phyloP scores from a whole-genome alignment of 2,797 vertebrate genomes.

The Pseudochirops cupreus region DNA sequence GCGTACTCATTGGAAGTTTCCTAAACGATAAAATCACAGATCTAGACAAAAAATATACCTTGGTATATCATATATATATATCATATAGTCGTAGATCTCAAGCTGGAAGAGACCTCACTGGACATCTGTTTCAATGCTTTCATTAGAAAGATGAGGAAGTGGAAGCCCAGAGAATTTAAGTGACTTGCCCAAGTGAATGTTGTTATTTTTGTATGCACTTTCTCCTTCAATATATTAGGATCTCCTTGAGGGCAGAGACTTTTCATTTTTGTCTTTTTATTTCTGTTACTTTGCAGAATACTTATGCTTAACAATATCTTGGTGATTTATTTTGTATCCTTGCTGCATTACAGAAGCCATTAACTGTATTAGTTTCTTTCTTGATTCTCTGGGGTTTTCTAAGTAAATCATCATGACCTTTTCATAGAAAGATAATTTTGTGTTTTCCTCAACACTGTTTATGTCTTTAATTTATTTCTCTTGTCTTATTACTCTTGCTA shows the following conservation, averaged over 20 bases:
- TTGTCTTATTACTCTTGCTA: not conserved
- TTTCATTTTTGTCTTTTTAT: conserved; percentile 35
- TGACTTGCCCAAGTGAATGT: not conserved
- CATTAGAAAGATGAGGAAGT: not conserved
- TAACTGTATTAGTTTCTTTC: not conserved
- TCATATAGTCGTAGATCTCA: not conserved
- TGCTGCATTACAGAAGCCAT: not conserved
- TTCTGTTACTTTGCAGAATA: not conserved
- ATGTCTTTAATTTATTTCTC: not conserved
- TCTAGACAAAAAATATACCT: not conserved
- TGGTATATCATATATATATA: not conserved
- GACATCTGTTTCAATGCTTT: not conserved
- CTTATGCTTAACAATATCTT: not conserved
- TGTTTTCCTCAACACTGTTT: not conserved
- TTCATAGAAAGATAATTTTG: not conserved
- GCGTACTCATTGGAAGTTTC: not conserved
- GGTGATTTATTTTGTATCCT: not conserved
- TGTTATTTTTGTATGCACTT: conserved; percentile 23
- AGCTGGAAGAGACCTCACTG: not conserved
- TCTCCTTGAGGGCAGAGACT: conserved; percentile 11
- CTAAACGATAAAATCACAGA: not conserved
- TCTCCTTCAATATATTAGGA: conserved; percentile 38
- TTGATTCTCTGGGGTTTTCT: not conserved
- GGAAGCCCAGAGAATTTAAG: not conserved
- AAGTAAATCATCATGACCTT: not conserved